phyloP scores from a whole-genome alignment of 2,888 invertebrate species.

The Drosophila nr. medialis region DNA sequence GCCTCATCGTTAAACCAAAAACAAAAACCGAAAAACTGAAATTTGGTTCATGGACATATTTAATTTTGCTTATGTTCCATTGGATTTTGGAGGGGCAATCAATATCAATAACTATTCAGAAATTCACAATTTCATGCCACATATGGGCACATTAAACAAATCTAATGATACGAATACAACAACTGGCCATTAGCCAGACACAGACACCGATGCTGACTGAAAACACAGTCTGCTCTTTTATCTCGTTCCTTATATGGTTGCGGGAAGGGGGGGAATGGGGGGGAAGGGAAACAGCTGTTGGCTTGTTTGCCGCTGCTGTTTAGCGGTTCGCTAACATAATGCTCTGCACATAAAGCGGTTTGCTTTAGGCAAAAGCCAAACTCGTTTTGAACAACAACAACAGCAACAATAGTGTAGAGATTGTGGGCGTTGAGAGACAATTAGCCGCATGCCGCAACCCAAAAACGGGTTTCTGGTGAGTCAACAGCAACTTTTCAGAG shows the following conservation, averaged over 20 bases:
- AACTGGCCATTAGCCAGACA: slow-evolving; percentile 33
- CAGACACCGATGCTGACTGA: not conserved
- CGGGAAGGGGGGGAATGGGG: not conserved
- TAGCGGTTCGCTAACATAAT: slow-evolving; percentile 35
- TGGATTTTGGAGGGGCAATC: slow-evolving; percentile 22
- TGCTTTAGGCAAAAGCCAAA: slow-evolving; percentile 43
- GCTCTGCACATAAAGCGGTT: slow-evolving; percentile 49
- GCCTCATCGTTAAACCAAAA: slow-evolving; percentile 13
- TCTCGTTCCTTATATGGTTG: slow-evolving; percentile 1
- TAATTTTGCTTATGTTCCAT: not conserved
- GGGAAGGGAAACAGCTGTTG: not conserved
- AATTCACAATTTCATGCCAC: slow-evolving; percentile 41
- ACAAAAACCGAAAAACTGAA: slow-evolving; percentile 6
- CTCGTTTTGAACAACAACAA: slow-evolving; percentile 38
- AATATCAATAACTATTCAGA: slow-evolving; percentile 37
- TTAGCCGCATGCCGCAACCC: slow-evolving; percentile 74
- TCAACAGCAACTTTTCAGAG: slow-evolving; percentile 49
- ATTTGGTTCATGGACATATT: slow-evolving; percentile 24
- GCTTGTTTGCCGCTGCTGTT: slow-evolving; percentile 39
- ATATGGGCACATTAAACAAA: slow-evolving; percentile 52
- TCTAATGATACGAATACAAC: slow-evolving; percentile 17
- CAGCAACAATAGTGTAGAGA: slow-evolving; percentile 20
- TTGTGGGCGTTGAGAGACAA: slow-evolving; percentile 75
- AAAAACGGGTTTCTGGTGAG: slow-evolving; percentile 69
- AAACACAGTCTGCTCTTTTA: slow-evolving; percentile 2